Evolutionary conservation across 1,140 invertebrate genomes (phyloP).

Genomic region (Drosophila asahinai): DNA sequence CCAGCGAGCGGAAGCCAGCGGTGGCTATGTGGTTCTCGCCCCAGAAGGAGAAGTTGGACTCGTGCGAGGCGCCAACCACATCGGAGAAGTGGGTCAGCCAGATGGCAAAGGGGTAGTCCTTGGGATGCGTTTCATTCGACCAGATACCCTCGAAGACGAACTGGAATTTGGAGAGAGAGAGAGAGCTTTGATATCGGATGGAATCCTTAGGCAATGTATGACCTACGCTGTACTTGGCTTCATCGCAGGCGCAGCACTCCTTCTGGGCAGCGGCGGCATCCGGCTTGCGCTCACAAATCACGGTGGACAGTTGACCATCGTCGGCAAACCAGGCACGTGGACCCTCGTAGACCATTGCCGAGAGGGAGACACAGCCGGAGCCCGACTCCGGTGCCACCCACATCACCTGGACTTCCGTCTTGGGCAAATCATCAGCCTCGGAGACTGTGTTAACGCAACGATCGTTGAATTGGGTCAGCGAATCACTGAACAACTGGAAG

Average conservation of each 20-base stretch:
- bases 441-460: constrained; percentile 94
- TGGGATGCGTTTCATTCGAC: constrained; percentile 98
- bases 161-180: constrained; percentile 85
- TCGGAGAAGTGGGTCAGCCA: constrained; percentile 99
- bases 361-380: constrained; percentile 93
- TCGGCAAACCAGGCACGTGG: constrained; percentile 95
- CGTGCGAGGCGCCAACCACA: constrained; percentile 98
- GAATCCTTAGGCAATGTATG: neutral
- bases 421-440: constrained; percentile 91
- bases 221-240: constrained; percentile 94
- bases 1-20: constrained; percentile 93
- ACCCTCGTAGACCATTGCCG: constrained; percentile 94
- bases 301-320: constrained; percentile 92
- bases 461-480: constrained; percentile 92
- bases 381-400: constrained; percentile 94
- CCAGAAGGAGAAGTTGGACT: constrained; percentile 96
- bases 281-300: constrained; percentile 90
- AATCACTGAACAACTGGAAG: constrained; percentile 93
- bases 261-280: constrained; percentile 86
- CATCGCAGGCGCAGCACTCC: constrained; percentile 95
- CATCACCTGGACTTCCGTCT: constrained; percentile 95
- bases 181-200: neutral
- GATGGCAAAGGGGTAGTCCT: constrained; percentile 95
- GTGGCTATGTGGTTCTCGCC: constrained; percentile 95
- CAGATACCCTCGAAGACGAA: constrained; percentile 97